Evolutionary conservation across 2,888 invertebrate species (phyloP).

Genomic region (Nysson spinosus): DNA sequence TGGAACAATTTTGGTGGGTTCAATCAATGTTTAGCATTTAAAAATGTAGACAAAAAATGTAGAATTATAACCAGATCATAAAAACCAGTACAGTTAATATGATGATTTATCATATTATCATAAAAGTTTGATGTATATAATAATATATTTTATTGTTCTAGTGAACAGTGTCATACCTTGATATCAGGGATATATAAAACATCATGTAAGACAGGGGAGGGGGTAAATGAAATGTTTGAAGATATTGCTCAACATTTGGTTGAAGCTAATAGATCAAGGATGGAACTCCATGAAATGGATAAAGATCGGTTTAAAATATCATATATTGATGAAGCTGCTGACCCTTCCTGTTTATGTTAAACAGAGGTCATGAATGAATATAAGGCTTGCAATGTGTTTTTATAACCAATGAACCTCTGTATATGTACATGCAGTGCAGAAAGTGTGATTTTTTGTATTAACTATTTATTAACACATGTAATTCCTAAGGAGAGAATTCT

Average conservation of each 20-base stretch:
- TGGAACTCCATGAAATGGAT: constrained; percentile 89
- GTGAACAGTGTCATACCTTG: constrained; percentile 94
- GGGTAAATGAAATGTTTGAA: constrained; percentile 93
- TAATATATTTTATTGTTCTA: constrained; percentile 73
- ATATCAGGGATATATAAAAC: constrained; percentile 93
- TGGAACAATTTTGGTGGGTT: constrained; percentile 90
- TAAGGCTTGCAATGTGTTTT: constrained; percentile 15
- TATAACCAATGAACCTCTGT: constrained; percentile 14
- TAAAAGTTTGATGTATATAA: too few relatives aligned
- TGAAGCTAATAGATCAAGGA: constrained; percentile 88
- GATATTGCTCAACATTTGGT: constrained; percentile 91
- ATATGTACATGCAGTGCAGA: constrained; percentile 7
- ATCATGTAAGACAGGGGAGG: constrained; percentile 92
- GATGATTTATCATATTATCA: not conserved
- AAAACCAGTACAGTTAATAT: too few relatives aligned
- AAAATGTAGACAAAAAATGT: too few relatives aligned
- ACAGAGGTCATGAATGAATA: constrained; percentile 1
- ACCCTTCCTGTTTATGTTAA: constrained; percentile 79
- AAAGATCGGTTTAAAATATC: constrained; percentile 88
- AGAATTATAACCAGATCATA: too few relatives aligned
- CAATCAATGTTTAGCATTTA: not conserved
- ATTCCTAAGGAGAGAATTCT: constrained; percentile 38
- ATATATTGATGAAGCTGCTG: constrained; percentile 80
- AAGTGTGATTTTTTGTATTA: constrained; percentile 31
- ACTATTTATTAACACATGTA: constrained; percentile 19